Evolutionary conservation across 2,113 vertebrate species (phyloP).

Genomic region (Antechinus stuartii): DNA sequence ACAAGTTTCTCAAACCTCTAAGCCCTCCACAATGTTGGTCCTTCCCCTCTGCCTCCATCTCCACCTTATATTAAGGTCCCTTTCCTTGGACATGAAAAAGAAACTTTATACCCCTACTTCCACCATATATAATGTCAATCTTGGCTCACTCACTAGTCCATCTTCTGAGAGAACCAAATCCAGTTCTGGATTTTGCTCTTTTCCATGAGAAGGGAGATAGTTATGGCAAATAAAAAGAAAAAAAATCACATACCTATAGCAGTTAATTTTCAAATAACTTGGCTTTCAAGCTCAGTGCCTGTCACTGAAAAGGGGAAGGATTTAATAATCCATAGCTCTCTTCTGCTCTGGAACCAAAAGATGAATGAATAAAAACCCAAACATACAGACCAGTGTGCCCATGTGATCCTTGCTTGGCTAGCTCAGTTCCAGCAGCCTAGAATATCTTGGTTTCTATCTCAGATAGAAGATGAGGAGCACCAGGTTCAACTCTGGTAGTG

Average conservation of each 20-base stretch:
- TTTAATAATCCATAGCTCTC: neutral
- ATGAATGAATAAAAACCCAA: neutral
- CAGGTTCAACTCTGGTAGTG: slow-evolving; percentile 36
- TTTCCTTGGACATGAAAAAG: neutral
- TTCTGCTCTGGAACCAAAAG: neutral
- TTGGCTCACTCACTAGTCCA: neutral
- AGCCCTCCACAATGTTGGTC: neutral
- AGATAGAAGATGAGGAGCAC: slow-evolving; percentile 48
- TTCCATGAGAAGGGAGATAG: neutral
- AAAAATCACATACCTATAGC: neutral
- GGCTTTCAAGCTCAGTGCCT: neutral
- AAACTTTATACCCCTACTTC: neutral
- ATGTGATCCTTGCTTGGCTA: slow-evolving; percentile 76
- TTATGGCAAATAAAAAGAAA: neutral
- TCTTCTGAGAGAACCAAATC: neutral
- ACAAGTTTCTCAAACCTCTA: neutral
- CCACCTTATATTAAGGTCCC: neutral
- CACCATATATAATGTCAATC: neutral
- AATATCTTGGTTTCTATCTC: slow-evolving; percentile 67
- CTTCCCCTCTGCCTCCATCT: neutral
- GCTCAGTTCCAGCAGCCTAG: slow-evolving; percentile 63
- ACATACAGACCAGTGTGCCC: slow-evolving; percentile 14
- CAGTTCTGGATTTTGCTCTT: neutral
- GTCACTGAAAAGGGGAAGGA: neutral
- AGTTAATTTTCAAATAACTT: neutral